Evolutionary conservation across 1,140 invertebrate genomes (phyloP).

Genomic region (Euwallacea similis): DNA sequence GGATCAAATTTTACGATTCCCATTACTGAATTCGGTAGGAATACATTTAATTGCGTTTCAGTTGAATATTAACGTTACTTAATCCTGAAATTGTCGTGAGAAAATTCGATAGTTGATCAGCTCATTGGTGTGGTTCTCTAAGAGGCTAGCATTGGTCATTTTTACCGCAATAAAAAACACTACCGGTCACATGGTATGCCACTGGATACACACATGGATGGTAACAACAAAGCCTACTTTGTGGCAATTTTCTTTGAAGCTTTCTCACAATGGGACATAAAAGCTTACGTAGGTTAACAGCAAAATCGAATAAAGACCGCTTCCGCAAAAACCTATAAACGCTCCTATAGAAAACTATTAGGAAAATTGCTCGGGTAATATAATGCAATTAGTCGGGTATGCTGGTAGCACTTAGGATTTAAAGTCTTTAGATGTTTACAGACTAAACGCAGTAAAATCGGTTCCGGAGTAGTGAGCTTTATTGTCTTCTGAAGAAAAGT

Average conservation of each 20-base stretch:
- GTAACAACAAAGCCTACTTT: slow-evolving; percentile 8
- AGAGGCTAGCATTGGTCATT: too few species aligned
- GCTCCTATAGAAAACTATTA: slow-evolving; percentile 22
- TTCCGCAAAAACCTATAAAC: slow-evolving; percentile 30
- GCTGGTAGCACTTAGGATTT: slow-evolving; percentile 26
- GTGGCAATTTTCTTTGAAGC: slow-evolving; percentile 12
- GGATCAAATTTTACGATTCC: too few species aligned
- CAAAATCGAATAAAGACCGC: slow-evolving; percentile 16
- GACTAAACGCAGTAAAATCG: slow-evolving; percentile 21
- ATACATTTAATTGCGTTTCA: too few species aligned
- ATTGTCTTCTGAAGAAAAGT: slow-evolving; percentile 20
- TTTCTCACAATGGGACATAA: slow-evolving; percentile 24
- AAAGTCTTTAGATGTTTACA: slow-evolving; percentile 20
- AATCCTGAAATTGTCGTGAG: too few species aligned
- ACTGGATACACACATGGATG: not conserved
- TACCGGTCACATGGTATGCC: too few species aligned
- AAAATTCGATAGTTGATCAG: too few species aligned
- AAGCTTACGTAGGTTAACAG: slow-evolving; percentile 9
- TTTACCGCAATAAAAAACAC: too few species aligned
- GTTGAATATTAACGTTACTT: too few species aligned
- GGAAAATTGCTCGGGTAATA: slow-evolving; percentile 16
- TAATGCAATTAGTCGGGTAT: slow-evolving; percentile 23
- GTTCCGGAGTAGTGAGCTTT: slow-evolving; percentile 15
- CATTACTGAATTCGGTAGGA: too few species aligned
- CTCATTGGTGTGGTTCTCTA: too few species aligned